Conservation (phyloP, 2,113 vertebrate species). For the Gobio gobio region DNA sequence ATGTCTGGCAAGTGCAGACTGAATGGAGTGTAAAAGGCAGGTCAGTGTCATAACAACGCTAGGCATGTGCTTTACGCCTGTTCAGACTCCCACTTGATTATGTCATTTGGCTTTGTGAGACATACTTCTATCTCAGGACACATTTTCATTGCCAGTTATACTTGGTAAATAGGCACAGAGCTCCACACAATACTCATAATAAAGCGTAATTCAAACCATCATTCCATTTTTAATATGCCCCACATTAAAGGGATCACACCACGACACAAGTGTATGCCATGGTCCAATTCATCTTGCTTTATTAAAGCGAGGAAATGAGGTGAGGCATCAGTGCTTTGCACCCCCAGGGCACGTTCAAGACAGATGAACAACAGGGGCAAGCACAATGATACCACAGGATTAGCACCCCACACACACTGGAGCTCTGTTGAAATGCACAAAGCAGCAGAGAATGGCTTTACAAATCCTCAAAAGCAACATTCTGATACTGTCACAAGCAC, state of each 20-base stretch:
- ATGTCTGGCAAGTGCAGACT: not conserved
- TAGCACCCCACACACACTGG: conserved; percentile 10
- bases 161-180: conserved; percentile 22
- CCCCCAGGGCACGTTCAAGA: conserved; percentile 50
- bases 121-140: conserved; percentile 30
- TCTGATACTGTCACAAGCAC: not conserved
- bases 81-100: conserved; percentile 30
- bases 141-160: conserved; percentile 39
- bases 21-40: conserved; percentile 1
- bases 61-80: conserved; percentile 20
- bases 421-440: conserved; percentile 7
- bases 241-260: conserved; percentile 49
- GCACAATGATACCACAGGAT: conserved; percentile 29
- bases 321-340: conserved; percentile 56
- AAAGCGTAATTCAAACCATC: conserved; percentile 9
- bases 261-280: conserved; percentile 38
- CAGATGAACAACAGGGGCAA: conserved; percentile 57
- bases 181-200: conserved; percentile 29
- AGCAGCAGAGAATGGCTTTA: conserved; percentile 6
- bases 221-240: conserved; percentile 30
- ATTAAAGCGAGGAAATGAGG: conserved; percentile 58
- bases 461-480: not conserved
- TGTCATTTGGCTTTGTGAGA: conserved; percentile 35
- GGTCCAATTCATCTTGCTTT: conserved; percentile 57
- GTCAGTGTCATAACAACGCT: not conserved